phyloP scores from a whole-genome alignment of 2,888 invertebrate species.

The Axea sp. region DNA sequence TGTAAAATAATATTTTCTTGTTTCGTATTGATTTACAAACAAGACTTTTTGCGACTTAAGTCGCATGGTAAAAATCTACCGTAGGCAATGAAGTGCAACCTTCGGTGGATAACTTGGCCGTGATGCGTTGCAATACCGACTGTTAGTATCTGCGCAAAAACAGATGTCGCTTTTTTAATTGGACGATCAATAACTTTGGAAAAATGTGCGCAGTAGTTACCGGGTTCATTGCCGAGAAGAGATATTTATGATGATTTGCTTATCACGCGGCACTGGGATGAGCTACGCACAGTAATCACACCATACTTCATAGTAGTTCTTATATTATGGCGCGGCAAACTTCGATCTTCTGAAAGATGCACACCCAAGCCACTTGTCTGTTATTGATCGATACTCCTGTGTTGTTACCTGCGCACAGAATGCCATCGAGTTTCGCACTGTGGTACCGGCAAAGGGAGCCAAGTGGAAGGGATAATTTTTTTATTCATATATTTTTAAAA shows the following conservation, averaged over 20 bases:
- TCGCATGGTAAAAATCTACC: too few species aligned
- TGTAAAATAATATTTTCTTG: too few species aligned
- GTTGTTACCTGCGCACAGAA: conserved; percentile 56
- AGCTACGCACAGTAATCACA: conserved; percentile 34
- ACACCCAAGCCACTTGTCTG: conserved; percentile 47
- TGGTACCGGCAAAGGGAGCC: conserved; percentile 35
- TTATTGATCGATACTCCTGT: conserved; percentile 49
- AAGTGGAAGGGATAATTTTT: conserved; percentile 11
- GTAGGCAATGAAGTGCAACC: neutral
- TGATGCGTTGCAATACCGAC: too few species aligned
- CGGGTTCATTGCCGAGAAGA: conserved; percentile 4
- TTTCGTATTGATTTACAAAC: too few species aligned
- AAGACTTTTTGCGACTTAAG: too few species aligned
- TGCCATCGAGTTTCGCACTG: conserved; percentile 13
- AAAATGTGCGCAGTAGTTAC: neutral
- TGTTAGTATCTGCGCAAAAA: too few species aligned
- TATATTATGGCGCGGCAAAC: conserved; percentile 23
- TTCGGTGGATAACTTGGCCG: too few species aligned
- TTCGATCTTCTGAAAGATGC: conserved; percentile 38
- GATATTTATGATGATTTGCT: conserved; percentile 26
- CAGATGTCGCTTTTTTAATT: neutral
- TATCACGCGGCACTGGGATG: conserved; percentile 8
- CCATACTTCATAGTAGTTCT: conserved; percentile 18
- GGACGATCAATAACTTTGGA: neutral
- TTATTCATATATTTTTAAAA: neutral